Percentiles rank a stretch among this genome's conserved stretches.
phyloP scores from a whole-genome alignment of 2,113 vertebrate species.

The Asarcornis scutulata region DNA sequence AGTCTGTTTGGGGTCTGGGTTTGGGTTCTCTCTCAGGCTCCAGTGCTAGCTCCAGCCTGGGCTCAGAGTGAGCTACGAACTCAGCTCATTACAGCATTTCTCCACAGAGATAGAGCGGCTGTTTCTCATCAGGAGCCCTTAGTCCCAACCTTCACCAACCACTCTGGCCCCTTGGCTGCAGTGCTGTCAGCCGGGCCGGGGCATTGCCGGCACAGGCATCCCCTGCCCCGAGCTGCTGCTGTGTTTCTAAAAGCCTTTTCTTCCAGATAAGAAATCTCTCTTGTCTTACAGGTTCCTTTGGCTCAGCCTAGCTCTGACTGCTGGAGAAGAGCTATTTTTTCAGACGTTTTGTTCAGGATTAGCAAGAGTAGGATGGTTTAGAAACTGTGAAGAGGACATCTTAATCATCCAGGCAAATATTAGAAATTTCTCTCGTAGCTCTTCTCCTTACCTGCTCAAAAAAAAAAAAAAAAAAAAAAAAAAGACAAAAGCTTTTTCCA shows the following conservation, averaged over 20 bases:
- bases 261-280: neutral
- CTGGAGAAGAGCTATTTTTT: neutral
- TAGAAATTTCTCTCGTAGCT: neutral
- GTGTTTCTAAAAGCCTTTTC: neutral
- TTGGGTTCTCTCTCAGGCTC: neutral
- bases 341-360: accelerated
- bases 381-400: neutral
- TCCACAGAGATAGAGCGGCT: neutral
- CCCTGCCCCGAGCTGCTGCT: neutral
- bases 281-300: neutral
- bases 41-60: neutral
- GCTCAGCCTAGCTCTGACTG: neutral
- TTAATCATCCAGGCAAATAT: neutral
- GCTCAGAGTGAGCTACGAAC: neutral
- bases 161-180: neutral
- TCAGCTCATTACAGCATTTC: neutral
- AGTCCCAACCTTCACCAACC: neutral
- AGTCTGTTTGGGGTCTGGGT: neutral
- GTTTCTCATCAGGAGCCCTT: neutral
- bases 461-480: neutral
- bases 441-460: neutral
- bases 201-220: accelerated
- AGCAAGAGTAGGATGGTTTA: accelerated
- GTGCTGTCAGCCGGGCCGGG: neutral
- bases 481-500: neutral